phyloP scores from a whole-genome alignment of 2,113 vertebrate species.

The Nothocercus julius region DNA sequence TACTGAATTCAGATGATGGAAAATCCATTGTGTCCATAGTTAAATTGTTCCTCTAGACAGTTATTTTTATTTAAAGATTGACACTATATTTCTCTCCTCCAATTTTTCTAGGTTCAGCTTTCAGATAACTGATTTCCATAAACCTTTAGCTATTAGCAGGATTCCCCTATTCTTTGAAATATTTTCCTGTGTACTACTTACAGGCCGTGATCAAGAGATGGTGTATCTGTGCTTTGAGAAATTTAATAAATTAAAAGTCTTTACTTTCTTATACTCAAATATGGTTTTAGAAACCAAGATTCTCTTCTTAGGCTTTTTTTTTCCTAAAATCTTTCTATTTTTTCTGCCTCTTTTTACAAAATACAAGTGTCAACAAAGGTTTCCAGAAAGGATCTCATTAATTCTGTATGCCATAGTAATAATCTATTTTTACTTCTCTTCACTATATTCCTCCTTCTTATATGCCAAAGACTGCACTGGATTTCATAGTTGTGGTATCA shows the following conservation, averaged over 20 bases:
- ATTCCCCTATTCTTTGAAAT: neutral
- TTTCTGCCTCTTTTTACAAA: neutral
- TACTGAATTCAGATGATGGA: conserved; percentile 17
- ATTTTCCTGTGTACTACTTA: neutral
- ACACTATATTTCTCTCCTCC: neutral
- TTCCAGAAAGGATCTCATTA: conserved; percentile 43
- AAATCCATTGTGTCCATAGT: conserved; percentile 30
- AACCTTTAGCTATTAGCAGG: neutral
- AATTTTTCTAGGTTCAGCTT: neutral
- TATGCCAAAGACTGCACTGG: conserved; percentile 10
- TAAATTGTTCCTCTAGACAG: neutral
- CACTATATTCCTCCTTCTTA: neutral
- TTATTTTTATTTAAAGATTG: neutral
- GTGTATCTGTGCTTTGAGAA: neutral
- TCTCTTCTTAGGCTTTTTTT: neutral
- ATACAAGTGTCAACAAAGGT: neutral
- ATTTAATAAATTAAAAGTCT: neutral
- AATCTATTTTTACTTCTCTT: conserved; percentile 2
- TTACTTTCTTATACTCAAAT: neutral
- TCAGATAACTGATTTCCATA: neutral
- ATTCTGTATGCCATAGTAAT: conserved; percentile 20
- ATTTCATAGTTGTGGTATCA: neutral
- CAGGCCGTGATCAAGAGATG: neutral
- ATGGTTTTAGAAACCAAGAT: neutral
- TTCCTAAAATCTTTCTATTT: neutral